phyloP scores from a whole-genome alignment of 2,113 vertebrate genomes.

The Leuciscus idus region DNA sequence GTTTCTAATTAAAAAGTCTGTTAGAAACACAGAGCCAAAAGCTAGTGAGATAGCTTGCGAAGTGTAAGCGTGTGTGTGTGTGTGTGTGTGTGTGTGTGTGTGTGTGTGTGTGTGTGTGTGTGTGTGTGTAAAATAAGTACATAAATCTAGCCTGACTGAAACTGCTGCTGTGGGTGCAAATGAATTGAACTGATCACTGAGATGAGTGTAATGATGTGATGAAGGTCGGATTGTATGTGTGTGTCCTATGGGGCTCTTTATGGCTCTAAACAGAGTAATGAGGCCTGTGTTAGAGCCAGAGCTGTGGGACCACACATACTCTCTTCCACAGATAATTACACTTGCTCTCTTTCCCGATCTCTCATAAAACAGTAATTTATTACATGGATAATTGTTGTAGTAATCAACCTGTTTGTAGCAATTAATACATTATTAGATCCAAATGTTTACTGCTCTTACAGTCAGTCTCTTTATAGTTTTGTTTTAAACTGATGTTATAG shows the following conservation, averaged over 20 bases:
- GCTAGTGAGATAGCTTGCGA: slow-evolving; percentile 38
- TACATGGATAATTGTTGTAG: slow-evolving; percentile 25
- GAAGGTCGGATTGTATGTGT: slow-evolving; percentile 14
- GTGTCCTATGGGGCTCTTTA: slow-evolving; percentile 57
- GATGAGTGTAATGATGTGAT: slow-evolving; percentile 30
- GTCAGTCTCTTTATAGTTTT: slow-evolving; percentile 11
- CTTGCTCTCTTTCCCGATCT: slow-evolving; percentile 11
- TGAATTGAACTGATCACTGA: slow-evolving; percentile 38
- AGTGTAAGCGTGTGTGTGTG: neutral
- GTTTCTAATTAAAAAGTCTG: slow-evolving; percentile 58
- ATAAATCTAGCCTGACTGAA: slow-evolving; percentile 27
- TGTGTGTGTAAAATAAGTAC: slow-evolving; percentile 3
- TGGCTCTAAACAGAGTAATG: slow-evolving; percentile 60
- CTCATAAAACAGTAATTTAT: slow-evolving; percentile 34
- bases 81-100: neutral
- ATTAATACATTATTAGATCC: slow-evolving; percentile 12
- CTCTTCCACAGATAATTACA: slow-evolving; percentile 26
- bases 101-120: neutral
- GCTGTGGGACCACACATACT: slow-evolving; percentile 17
- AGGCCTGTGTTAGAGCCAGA: slow-evolving; percentile 46
- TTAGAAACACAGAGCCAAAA: slow-evolving; percentile 45
- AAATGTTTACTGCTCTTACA: slow-evolving; percentile 3
- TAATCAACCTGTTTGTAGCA: slow-evolving; percentile 11
- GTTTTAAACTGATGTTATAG: neutral
- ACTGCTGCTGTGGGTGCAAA: slow-evolving; percentile 35